Base-by-base conservation (phyloP, 2,888 invertebrate genomes). In the Holacanthella duospinosa region DNA sequence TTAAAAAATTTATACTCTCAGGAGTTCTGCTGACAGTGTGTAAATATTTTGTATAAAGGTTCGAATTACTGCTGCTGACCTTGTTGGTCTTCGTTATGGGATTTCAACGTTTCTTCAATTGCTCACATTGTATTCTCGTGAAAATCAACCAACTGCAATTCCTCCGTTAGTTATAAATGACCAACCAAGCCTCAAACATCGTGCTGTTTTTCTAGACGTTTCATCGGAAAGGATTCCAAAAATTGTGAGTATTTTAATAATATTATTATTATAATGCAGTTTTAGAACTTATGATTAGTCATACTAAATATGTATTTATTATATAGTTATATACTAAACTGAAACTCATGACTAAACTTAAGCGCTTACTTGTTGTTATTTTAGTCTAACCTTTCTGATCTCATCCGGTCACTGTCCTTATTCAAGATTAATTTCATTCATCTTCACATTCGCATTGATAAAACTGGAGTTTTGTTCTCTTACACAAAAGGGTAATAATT, bases 171-270 rank as follows among this genome's bases (percentile, higher is more conserved):
- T 80, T 36, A 82, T 84, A 64, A 80, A 82, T 66, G 85, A 85
- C 71, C 79, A 80, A 71, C 84, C 84, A 1, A 78, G 80, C 60
- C 77, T 83, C 44, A 76, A 77, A 29, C 80, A 82, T 70, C 77
- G 85, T 66, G 84, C 81, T 3, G 79, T 84, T 57, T 75, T 83
- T 53, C 75, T 84, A 66, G 85, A 85, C 71, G 79, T 82, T 69
- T 81, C 78, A 71, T 80, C 80, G 68, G 82, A 82, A 43, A 77
- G 83, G 56, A 78, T 82, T 64, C 82, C 82, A 21, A 79, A 78
- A 12, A 73, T 82, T 71, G 80, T 77, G 71, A 71, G 74, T 60
- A 27, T 43, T 56, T 25, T 24, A 6, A 61, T n/a, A 24, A 19
- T 2, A 24, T 12, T 26, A 26, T 27, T 21, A 29, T 57, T 29